Base-by-base conservation (phyloP, 1,140 invertebrate species). In the Vollenhovia emeryi region DNA sequence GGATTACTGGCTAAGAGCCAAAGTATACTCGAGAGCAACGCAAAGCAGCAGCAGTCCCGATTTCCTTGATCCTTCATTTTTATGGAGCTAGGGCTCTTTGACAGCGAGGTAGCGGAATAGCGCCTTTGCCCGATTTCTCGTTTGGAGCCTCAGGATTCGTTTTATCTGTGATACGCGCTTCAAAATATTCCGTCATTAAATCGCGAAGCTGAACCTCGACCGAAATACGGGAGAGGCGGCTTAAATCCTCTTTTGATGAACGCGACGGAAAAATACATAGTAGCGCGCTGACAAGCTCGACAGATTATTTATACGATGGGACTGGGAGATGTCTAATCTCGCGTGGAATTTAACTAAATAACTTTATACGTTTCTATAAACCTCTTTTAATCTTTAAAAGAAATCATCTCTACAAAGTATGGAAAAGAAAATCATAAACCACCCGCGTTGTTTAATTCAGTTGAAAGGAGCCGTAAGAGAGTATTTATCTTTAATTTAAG, bases 221-320 rank as follows among this genome's bases (percentile, higher is more conserved):
- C 33, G 33, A 68, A 33, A 68, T 79, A 68, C 21, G 30, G 52
- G 33, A 3, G 8, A 66, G 8, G 15, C 33, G 52, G 50, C 60
- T 40, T 66, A 52, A 79, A 79, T 79, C 43, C 9, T 36, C 60
- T 79, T 79, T 68, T 68, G 33, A 79, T 68, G 45, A 79, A 79
- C 13, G 45, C 21, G 43, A 52, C 21, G 30, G 45, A 36, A 68
- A 79, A 79, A 52, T 79, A 66, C 13, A 78, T 50, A 50, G 30
- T 13, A 24, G 60, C 36, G 36, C 8, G 33, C 13, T 45, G 5
- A 40, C 43, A 50, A 68, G 36, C 43, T 45, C 24, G 57, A 68
- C 11, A 36, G 43, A 79, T 68, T 68, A 79, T 68, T 52, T 79
- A 68, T 55, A 79, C 30, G 4, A 36, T 3, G 30, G 48, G 5